Evolutionary conservation across 2,797 vertebrate species (phyloP), one percentile per base, ranked within the genome.

Genomic region (Sebastiscus tertius): DNA sequence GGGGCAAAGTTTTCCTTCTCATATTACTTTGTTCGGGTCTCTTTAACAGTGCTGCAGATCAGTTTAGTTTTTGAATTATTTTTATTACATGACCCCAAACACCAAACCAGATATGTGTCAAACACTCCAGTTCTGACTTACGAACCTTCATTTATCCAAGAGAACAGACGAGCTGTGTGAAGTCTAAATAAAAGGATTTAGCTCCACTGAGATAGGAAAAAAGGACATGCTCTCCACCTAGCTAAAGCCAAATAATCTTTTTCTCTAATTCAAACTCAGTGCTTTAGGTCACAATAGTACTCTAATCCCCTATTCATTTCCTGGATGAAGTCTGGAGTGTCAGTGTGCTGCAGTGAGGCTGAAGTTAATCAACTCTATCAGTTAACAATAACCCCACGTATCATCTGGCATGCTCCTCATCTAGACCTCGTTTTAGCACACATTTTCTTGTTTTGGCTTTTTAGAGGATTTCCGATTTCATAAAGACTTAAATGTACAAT

Each of bases 241-340:
- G 70, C 49, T 67, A 59, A 70, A 61, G 77, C 55, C 60, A 74
- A 81, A 82, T 67, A 42, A 65, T 66, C 18, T 73, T 68, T 82
- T 73, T 31, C 58, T 81, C 46, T 67, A 26, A 79, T 67, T 80
- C 79, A 79, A 75, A 80, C 66, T 22, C 39, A 59, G 24, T 68
- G 56, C 61, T 77, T 86, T 75, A 63, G 31, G 54, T 71, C 72
- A 82, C 60, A 75, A 71, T 85, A 36, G 59, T 26, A 13, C 12
- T 62, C 46, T 79, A 63, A 80, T 76, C 72, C 71, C 33, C n/a
- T 72, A 58, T 82, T 61, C 22, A 56, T 75, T 82, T 72, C 64
- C 14, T 72, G 36, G 61, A 80, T 78, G 63, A 67, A 49, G 58
- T 58, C 42, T 78, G 49, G 10, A 31, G 60, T 68, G 64, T 80